Evolutionary conservation across 2,113 vertebrate genomes (phyloP), one percentile per base, ranked within the genome.

Genomic region (Hippoglossus stenolepis): DNA sequence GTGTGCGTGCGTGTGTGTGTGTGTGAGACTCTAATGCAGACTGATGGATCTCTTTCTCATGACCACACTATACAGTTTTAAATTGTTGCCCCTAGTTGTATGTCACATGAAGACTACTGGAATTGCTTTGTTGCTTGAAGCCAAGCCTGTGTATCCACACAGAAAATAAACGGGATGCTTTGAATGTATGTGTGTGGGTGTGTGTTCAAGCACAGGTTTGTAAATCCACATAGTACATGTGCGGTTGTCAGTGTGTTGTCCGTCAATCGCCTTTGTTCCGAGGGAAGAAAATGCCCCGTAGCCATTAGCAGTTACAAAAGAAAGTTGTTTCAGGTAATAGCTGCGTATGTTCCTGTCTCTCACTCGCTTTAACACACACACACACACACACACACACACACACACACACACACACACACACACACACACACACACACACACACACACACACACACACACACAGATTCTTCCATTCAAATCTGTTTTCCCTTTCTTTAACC

Each of bases 241-340:
- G 43, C 71, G 53, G 66, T 20, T 72, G 80, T 54, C 20, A 4
- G 47, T 56, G 60, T 63, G 45, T 63, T 56, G 65, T 71, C 49
- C 85, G 51, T 77, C 59, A 66, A 70, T 79, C 1, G 13, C 73
- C 68, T 87, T 90, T 89, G 82, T 93, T 73, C 68, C 0, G 15
- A 59, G 65, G 59, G 75, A 80, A 81, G 74, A 84, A 69, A 73
- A 84, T 62, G 59, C 80, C 83, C 71, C 21, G 6, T 20, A 23
- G 84, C 80, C 65, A 85, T 86, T 84, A 71, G 75, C 47, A 61
- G 65, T 73, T 62, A 89, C 86, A 83, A 83, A 82, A 86, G 83
- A 84, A 88, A 85, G 72, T 79, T 92, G 88, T 91, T 85, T 75
- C 80, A 86, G 81, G 77, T 86, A 89, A 82, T 88, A 63, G 75